phyloP scores from a whole-genome alignment of 1,140 invertebrate genomes.

The Drosophila rufa region DNA sequence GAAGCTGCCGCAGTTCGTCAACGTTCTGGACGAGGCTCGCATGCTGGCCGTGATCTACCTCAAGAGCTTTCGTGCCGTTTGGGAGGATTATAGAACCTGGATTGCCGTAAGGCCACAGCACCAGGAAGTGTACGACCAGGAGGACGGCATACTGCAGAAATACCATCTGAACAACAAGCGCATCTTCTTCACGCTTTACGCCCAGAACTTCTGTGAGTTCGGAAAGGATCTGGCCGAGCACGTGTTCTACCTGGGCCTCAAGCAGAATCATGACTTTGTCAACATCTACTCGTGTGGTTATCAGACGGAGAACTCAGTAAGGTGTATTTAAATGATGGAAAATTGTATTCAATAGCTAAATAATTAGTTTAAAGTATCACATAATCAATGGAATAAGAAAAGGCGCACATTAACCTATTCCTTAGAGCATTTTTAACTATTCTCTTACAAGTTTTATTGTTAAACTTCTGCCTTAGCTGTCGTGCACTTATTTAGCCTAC shows the following conservation, averaged over 20 bases:
- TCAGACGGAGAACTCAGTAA: slow-evolving; percentile 45
- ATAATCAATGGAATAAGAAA: background rate
- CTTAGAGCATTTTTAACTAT: background rate
- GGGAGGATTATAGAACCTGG: slow-evolving; percentile 74
- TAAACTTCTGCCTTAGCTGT: slow-evolving; percentile 21
- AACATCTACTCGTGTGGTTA: slow-evolving; percentile 70
- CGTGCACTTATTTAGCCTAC: slow-evolving; percentile 36
- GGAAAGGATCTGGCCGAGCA: slow-evolving; percentile 76
- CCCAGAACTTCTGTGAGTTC: slow-evolving; percentile 82
- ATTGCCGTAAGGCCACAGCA: slow-evolving; percentile 17
- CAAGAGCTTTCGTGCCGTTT: slow-evolving; percentile 73
- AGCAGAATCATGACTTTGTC: slow-evolving; percentile 70
- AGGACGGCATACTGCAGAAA: slow-evolving; percentile 60
- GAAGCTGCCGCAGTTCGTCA: slow-evolving; percentile 75
- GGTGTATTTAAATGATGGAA: slow-evolving; percentile 41
- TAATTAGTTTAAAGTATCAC: background rate
- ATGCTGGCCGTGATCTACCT: slow-evolving; percentile 77
- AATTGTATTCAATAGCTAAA: background rate
- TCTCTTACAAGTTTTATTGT: background rate
- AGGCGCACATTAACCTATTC: too few species aligned
- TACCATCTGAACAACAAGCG: slow-evolving; percentile 70
- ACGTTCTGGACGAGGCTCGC: slow-evolving; percentile 73
- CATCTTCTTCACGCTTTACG: slow-evolving; percentile 76
- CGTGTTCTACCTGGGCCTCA: slow-evolving; percentile 76
- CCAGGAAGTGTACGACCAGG: slow-evolving; percentile 66